Base-by-base conservation (phyloP, 2,797 vertebrate genomes). In the Coendou prehensilis region DNA sequence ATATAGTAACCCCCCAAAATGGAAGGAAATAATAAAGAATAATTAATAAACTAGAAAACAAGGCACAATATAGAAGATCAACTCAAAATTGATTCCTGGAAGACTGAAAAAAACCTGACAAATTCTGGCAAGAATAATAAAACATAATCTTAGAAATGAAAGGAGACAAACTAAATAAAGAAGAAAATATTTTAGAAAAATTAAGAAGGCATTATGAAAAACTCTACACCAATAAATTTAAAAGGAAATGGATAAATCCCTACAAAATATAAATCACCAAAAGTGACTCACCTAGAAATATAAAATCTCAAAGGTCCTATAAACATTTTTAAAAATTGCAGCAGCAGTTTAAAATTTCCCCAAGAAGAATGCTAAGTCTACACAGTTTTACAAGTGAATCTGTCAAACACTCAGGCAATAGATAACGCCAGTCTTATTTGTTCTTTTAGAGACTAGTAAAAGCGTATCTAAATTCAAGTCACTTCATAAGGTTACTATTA, bases 251-350 rank as follows among this genome's bases (percentile, higher is more conserved):
- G 75, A 91, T 96, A 85, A 88, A 95, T 93, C 95, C 80, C 64
- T 91, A 94, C 87, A 96, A 97, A 93, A 89, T 69, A 89, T 92
- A 95, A 96, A 97, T 96, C 95, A 95, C 76, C 71, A 50, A 89
- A 95, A 96, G 33, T 88, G 87, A 97, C 45, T 96, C 92, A 89
- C 67, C 86, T 69, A 96, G 76, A 94, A 97, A 91, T 20, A 91
- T 73, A 96, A 94, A 93, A 87, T 94, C 84, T 95, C 96, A 95
- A 87, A 93, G 87, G 37, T 94, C 84, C 95, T 95, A 92, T 95
- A 96, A 96, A 94, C 47, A 94, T 82, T 93, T 92, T 92, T 73
- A 0, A 4, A 94, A 94, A 93, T 94, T 90, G 18, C 73, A 97
- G 56, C 59, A 92, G 81, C 76, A 86, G 64, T 96, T 96, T 95